Evolutionary conservation across 2,113 vertebrate genomes (phyloP).

Genomic region (Phylloscopus trochilus): DNA sequence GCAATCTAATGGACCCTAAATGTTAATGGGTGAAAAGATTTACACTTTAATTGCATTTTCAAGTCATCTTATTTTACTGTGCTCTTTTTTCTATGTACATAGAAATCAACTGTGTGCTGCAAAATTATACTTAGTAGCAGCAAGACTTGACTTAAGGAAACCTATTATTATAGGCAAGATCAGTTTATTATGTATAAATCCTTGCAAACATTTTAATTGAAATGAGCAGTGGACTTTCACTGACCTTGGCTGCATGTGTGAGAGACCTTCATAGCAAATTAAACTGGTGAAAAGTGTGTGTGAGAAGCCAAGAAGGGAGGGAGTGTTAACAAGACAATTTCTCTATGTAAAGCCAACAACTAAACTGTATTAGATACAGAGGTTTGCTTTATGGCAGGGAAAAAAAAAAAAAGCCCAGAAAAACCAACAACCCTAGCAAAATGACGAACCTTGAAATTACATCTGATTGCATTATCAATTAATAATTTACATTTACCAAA

Average conservation of each 20-base stretch:
- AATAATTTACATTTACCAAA: constrained; percentile 42
- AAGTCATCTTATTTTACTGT: constrained; percentile 47
- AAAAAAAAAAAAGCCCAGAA: background rate
- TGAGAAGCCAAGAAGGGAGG: background rate
- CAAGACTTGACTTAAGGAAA: constrained; percentile 35
- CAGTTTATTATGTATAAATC: constrained; percentile 69
- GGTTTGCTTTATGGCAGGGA: constrained; percentile 1
- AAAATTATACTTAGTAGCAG: constrained; percentile 54
- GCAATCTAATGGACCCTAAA: constrained; percentile 70
- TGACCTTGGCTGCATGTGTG: constrained; percentile 48
- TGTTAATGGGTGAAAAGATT: constrained; percentile 73
- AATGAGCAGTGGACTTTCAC: constrained; percentile 70
- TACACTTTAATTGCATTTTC: constrained; percentile 73
- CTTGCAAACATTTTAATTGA: constrained; percentile 72
- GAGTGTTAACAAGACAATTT: constrained; percentile 12
- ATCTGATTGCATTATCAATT: constrained; percentile 14
- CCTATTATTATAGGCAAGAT: constrained; percentile 69
- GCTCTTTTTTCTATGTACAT: constrained; percentile 59
- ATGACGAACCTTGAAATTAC: constrained; percentile 13
- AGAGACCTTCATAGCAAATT: constrained; percentile 44
- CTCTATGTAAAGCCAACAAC: constrained; percentile 25
- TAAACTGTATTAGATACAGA: constrained; percentile 22
- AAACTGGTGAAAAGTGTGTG: background rate
- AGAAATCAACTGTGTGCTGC: constrained; percentile 52
- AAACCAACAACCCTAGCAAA: background rate